Conservation (phyloP, 2,888 invertebrate genomes). For the Latrodectus hesperus region DNA sequence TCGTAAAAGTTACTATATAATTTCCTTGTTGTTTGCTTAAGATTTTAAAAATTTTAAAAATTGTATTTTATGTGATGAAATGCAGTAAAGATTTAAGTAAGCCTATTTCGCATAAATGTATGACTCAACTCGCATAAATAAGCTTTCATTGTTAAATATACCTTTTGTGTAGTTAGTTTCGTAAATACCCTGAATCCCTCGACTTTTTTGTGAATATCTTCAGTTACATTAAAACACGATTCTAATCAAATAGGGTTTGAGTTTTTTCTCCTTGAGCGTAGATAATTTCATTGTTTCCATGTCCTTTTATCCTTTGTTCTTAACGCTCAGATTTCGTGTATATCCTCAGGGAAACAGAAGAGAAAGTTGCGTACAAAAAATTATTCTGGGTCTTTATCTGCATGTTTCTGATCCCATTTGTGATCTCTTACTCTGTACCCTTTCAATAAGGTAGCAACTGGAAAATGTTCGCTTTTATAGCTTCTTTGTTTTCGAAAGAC, state of each 20-base stretch:
- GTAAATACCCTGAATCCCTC: not conserved
- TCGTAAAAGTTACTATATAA: not conserved
- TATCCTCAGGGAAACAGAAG: not conserved
- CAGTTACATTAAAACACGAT: not conserved
- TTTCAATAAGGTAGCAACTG: too few relatives aligned
- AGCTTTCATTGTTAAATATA: not conserved
- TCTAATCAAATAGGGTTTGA: conserved; percentile 2
- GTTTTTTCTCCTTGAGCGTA: not conserved
- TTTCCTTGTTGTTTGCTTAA: not conserved
- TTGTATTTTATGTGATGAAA: not conserved
- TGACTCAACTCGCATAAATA: not conserved
- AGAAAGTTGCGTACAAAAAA: not conserved
- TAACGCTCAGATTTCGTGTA: conserved; percentile 1
- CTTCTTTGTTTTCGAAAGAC: conserved; percentile 21
- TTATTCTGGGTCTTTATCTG: not conserved
- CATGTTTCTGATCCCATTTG: not conserved
- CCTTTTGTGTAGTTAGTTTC: not conserved
- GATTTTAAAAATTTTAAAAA: not conserved
- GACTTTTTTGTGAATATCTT: not conserved
- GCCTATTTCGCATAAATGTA: not conserved
- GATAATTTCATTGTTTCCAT: not conserved
- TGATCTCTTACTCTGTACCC: too few relatives aligned
- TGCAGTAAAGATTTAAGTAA: not conserved
- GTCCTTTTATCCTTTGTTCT: not conserved
- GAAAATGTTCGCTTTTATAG: conserved; percentile 6